phyloP scores from a whole-genome alignment of 1,140 invertebrate genomes.

The Rhopalosiphum padi region DNA sequence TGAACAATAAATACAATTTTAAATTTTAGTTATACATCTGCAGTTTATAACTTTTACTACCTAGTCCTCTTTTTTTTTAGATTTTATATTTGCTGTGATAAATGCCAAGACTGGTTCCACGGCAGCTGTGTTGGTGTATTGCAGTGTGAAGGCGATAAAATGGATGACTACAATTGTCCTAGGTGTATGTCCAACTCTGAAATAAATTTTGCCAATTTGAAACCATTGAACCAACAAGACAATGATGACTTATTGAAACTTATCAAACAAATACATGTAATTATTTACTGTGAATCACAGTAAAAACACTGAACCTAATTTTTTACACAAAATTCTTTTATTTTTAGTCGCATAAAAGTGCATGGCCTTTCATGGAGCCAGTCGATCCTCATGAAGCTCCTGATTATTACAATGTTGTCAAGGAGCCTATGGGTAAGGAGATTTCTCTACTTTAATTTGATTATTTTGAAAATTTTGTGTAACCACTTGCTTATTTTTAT shows the following conservation, averaged over 20 bases:
- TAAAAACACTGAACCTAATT: not conserved
- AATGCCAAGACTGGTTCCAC: slow-evolving; percentile 99
- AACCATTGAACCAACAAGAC: slow-evolving; percentile 81
- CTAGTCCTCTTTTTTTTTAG: slow-evolving; percentile 65
- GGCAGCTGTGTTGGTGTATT: slow-evolving; percentile 95
- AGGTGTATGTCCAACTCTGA: slow-evolving; percentile 89
- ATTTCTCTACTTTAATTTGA: not conserved
- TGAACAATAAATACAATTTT: not conserved
- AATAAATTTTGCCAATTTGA: slow-evolving; percentile 89
- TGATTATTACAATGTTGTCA: slow-evolving; percentile 97
- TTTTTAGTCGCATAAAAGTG: slow-evolving; percentile 82
- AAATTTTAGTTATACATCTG: not conserved
- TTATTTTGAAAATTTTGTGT: not conserved
- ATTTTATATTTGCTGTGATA: slow-evolving; percentile 97
- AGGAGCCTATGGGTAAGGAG: slow-evolving; percentile 92
- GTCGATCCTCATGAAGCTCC: slow-evolving; percentile 94
- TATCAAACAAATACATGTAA: slow-evolving; percentile 89
- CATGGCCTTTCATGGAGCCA: slow-evolving; percentile 96
- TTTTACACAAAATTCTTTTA: slow-evolving; percentile 59
- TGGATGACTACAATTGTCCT: slow-evolving; percentile 96
- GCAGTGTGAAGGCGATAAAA: slow-evolving; percentile 91
- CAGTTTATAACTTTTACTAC: not conserved
- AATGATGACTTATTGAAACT: slow-evolving; percentile 83
- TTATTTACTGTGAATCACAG: not conserved
- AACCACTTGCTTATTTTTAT: slow-evolving; percentile 63